Percentiles rank a stretch among this genome's conserved stretches.
phyloP scores from a whole-genome alignment of 2,113 vertebrate species.

The Cheilinus undulatus region DNA sequence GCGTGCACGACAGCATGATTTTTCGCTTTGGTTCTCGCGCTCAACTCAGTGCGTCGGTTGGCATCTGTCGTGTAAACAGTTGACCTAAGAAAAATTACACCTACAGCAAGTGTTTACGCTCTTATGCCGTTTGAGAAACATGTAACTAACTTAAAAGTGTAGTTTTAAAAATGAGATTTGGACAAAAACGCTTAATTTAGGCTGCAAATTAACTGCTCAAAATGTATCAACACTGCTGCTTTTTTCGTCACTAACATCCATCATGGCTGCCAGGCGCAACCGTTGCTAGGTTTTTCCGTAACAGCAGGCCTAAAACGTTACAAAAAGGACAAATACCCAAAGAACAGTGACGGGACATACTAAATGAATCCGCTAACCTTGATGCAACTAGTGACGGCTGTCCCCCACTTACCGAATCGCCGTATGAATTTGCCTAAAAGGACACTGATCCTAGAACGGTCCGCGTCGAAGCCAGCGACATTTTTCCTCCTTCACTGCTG shows the following conservation, averaged over 20 bases:
- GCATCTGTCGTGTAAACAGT: neutral
- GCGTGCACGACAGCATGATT: neutral
- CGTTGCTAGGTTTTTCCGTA: neutral
- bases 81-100: too few relatives aligned
- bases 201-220: neutral
- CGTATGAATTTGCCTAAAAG: conserved; percentile 44
- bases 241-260: conserved; percentile 26
- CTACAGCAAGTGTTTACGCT: too few relatives aligned
- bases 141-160: neutral
- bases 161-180: neutral
- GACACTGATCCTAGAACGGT: conserved; percentile 87
- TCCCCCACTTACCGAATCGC: conserved; percentile 78
- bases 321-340: neutral
- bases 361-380: conserved; percentile 15
- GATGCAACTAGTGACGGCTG: conserved; percentile 65
- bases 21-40: neutral
- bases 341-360: neutral
- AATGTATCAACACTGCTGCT: neutral
- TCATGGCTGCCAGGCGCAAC: conserved; percentile 61
- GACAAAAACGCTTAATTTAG: neutral
- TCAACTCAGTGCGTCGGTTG: neutral
- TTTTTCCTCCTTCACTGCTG: conserved; percentile 78
- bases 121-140: too few relatives aligned
- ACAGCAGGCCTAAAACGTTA: conserved; percentile 12
- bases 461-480: conserved; percentile 69